Evolutionary conservation across 2,113 vertebrate genomes (phyloP).

Genomic region (Muscicapa adusta): DNA sequence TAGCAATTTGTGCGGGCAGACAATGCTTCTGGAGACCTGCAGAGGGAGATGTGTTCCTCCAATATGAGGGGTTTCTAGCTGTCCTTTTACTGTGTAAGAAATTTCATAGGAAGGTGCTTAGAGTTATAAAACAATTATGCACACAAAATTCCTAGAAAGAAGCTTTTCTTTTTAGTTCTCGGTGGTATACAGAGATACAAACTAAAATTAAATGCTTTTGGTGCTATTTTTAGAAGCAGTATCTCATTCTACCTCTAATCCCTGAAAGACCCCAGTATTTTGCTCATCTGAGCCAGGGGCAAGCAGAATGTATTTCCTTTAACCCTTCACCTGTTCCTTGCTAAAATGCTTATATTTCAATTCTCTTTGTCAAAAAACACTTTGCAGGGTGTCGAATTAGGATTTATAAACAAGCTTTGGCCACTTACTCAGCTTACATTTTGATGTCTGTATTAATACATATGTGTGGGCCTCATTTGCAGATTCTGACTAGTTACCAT

Average conservation of each 20-base stretch:
- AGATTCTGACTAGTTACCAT: background rate
- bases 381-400: background rate
- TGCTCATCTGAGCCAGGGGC: background rate
- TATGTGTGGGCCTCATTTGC: background rate
- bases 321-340: background rate
- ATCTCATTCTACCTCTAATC: background rate
- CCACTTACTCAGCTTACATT: background rate
- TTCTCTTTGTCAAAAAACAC: background rate
- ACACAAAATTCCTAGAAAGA: background rate
- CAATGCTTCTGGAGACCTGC: background rate
- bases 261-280: background rate
- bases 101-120: background rate
- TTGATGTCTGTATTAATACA: background rate
- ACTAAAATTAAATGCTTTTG: background rate
- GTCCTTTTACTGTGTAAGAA: background rate
- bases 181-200: background rate
- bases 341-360: background rate
- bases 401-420: background rate
- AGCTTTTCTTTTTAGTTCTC: background rate
- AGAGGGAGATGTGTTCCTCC: background rate
- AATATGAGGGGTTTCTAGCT: background rate
- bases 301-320: background rate
- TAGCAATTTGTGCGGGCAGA: background rate
- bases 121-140: background rate
- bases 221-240: background rate